Evolutionary conservation across 2,888 invertebrate genomes (phyloP), one percentile per base, ranked within the genome.

Genomic region (Adineta ricciae): DNA sequence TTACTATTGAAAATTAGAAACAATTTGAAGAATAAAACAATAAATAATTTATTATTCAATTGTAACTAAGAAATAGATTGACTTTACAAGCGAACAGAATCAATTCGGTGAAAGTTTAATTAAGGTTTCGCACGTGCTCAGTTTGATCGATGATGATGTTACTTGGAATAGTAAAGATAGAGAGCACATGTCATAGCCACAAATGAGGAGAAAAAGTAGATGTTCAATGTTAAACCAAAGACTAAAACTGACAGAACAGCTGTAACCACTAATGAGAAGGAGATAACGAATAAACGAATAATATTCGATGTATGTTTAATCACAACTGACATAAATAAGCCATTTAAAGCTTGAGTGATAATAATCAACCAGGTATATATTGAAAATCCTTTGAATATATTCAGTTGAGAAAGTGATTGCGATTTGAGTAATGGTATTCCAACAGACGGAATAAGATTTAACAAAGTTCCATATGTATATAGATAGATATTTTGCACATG

Each of bases 251-350:
- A 85, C 11, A 85, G 52, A 52, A 85, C 21, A 19, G 85, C 54
- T 7, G 85, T 85, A 0, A 83, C 85, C 27, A 85, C 50, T 7
- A 83, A 41, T 21, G 85, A 85, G 50, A 46, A 52, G 14, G 85
- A 83, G 32, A 83, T 78, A 14, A 84, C 83, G 46, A 86, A 90
- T 50, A 90, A 88, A 1, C 90, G 88, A 24, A 88, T 88, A 41
- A 90, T 88, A 87, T 90, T 90, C 86, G 88, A 89, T 72, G 88
- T 88, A 84, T 90, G 89, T 86, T 90, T 90, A 88, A 90, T 89
- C 41, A 90, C 88, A 50, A 88, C 87, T 5, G 90, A 90, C 89
- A 90, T 90, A 27, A 89, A 88, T 50, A 90, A 87, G 14, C 90
- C 90, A 86, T 88, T 88, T 54, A 87, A 83, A 83, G 89, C 89